Evolutionary conservation across 1,140 invertebrate genomes (phyloP), one percentile per base, ranked within the genome.

Genomic region (Berghia stephanieae): DNA sequence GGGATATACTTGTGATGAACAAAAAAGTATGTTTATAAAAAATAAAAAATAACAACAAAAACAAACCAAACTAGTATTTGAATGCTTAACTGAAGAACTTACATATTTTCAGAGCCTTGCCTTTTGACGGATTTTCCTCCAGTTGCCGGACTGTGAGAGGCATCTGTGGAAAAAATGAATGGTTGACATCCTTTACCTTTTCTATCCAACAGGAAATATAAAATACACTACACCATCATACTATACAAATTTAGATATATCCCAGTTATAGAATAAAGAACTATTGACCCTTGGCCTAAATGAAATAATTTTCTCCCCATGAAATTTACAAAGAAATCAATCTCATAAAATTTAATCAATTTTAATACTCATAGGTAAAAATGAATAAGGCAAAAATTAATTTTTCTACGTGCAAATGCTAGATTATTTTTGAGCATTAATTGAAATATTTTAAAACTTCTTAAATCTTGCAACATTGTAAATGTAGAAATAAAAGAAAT

Each of bases 61-160:
- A 0, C 13, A 55, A 21, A 2, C 16, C n/a, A 40, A 24, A 18
- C n/a, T n/a, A 42, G 42, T 16, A 42, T n/a, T 42, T 18, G 10
- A 52, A 70, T n/a, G 34, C 24, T 6, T 1, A 3, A 57, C 21
- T 6, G 55, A 34, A 68, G 10, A 42, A 24, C 79, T 72, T 78
- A 80, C 79, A 66, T 63, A 70, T 80, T 75, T 16, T 60, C 77
- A 38, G 72, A 10, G 6, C 75, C 69, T 10, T 75, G 78, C 60
- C 78, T 72, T 63, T 82, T 82, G 38, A 77, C 71, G 10, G 72
- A 70, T 74, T 78, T 78, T 16, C 40, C 78, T 73, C 71, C 67
- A 75, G 74, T 49, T 68, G 80, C 77, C 18, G 80, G 76, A 67
- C 79, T 79, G 40, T 82, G 80, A 6, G 78, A 77, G 4, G 80